Evolutionary conservation across 1,140 invertebrate genomes (phyloP).

Genomic region (Leptoteleia sp.): DNA sequence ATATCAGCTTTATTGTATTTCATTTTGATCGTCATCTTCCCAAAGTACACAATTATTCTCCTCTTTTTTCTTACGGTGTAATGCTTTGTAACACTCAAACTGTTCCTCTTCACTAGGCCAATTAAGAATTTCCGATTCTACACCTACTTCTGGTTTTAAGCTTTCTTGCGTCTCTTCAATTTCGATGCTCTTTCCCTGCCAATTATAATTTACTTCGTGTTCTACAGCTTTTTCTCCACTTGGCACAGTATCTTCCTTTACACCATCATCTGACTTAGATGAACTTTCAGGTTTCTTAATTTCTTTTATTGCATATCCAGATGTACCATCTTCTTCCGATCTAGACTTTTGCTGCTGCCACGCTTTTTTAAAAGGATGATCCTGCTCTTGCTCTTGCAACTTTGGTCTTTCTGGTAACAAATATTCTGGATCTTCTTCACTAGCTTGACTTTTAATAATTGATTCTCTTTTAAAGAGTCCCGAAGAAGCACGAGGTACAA

Average conservation of each 20-base stretch:
- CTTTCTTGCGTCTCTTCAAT: conserved; percentile 41
- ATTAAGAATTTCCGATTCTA: conserved; percentile 55
- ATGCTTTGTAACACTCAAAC: conserved; percentile 40
- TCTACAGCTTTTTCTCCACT: conserved; percentile 41
- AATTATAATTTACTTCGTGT: conserved; percentile 57
- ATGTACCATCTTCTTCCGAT: conserved; percentile 77
- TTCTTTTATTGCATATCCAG: conserved; percentile 72
- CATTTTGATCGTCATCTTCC: conserved; percentile 66
- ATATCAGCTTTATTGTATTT: conserved; percentile 31
- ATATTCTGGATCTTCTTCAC: conserved; percentile 79
- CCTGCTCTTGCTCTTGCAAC: conserved; percentile 77
- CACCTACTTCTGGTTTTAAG: conserved; percentile 53
- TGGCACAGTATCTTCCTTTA: conserved; percentile 14
- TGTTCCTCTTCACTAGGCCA: conserved; percentile 69
- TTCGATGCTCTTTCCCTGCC: conserved; percentile 56
- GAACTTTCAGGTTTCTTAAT: conserved; percentile 61
- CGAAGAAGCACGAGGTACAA: conserved; percentile 52
- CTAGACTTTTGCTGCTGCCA: conserved; percentile 79
- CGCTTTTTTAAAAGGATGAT: conserved; percentile 79
- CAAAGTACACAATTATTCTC: conserved; percentile 71
- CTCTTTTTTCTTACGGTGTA: conserved; percentile 58
- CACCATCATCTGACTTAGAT: conserved; percentile 54
- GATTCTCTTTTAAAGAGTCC: conserved; percentile 78
- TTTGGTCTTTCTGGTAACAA: conserved; percentile 78
- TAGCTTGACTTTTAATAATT: conserved; percentile 79